Base-by-base conservation (phyloP, 2,113 vertebrate species). In the Mormyrus iriodes region DNA sequence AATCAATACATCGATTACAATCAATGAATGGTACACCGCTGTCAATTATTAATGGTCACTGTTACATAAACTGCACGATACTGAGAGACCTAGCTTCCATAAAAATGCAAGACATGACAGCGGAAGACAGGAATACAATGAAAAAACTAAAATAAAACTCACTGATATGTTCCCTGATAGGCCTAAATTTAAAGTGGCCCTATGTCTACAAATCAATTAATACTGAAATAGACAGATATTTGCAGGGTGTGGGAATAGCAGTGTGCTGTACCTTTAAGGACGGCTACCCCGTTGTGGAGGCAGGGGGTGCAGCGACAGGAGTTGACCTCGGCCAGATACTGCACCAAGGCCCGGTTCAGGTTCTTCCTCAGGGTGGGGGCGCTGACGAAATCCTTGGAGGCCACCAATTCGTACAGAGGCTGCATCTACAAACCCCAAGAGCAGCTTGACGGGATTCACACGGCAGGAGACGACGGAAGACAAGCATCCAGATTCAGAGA, bases 281-380 rank as follows among this genome's bases (percentile, higher is more conserved):
- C 91, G 1, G 96, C 94, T 12, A 95, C 90, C 55, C 98, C 98
- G 0, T 98, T 99, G 91, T 97, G 96, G 0, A 31, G 95, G 92
- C 98, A 99, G 0, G 96, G 97, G 21, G 95, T 92, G 49, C 98
- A 99, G 53, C 31, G 96, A 88, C 98, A 99, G 6, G 97, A 91
- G 48, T 95, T 97, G 44, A 69, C 94, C 94, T 99, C 98, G 7
- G 27, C 91, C 93, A 97, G 94, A 92, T 97, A 97, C 91, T 98
- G 97, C 0, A 95, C 92, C 90, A 99, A 93, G 2, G 97, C 97
- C 76, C 82, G 93, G 39, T 92, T 96, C 94, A 99, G 95, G 89
- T 98, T 98, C 90, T 95, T 95, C 89, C 94, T 98, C 89, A 99
- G 91, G 0, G 65, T 90, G 58, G 73, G 87, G 0, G 94, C 92